phyloP scores from a whole-genome alignment of 1,140 invertebrate genomes.

The Amphibalanus amphitrite region DNA sequence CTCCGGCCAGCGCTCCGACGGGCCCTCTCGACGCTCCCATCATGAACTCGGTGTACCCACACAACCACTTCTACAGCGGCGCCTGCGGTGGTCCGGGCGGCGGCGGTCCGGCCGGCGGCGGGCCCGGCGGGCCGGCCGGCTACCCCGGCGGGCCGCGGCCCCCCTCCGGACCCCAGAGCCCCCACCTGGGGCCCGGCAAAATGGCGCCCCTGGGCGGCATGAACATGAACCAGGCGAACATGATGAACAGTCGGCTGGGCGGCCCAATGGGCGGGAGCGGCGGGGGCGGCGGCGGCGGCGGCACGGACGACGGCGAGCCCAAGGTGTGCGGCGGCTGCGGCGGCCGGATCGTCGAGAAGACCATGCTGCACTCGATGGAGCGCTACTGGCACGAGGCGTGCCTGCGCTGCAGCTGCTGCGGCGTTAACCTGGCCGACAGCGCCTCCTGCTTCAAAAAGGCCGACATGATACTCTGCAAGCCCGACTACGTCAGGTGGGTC shows the following conservation, averaged over 20 bases:
- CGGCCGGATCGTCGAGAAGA: conserved; percentile 17
- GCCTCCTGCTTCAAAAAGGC: conserved; percentile 20
- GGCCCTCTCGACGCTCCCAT: too few relatives aligned
- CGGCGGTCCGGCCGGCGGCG: too few relatives aligned
- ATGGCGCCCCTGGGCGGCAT: not conserved
- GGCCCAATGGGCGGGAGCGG: not conserved
- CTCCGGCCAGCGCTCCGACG: too few relatives aligned
- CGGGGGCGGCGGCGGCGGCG: conserved; percentile 15
- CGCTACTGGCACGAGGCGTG: conserved; percentile 19
- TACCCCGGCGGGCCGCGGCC: not conserved
- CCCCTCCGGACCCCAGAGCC: not conserved
- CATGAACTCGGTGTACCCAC: not conserved
- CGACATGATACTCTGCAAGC: conserved; percentile 18
- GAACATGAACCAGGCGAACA: not conserved
- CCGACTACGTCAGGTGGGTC: conserved; percentile 19
- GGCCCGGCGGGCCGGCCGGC: not conserved
- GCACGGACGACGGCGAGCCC: conserved; percentile 8
- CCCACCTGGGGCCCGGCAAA: not conserved
- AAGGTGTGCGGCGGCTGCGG: conserved; percentile 18
- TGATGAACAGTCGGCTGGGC: not conserved
- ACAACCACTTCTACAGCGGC: not conserved
- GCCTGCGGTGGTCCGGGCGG: not conserved
- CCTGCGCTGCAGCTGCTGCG: conserved; percentile 19
- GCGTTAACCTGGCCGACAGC: conserved; percentile 16
- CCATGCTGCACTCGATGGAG: conserved; percentile 19